phyloP scores from a whole-genome alignment of 2,888 invertebrate genomes.

The Scrobipalpa atriplicella region DNA sequence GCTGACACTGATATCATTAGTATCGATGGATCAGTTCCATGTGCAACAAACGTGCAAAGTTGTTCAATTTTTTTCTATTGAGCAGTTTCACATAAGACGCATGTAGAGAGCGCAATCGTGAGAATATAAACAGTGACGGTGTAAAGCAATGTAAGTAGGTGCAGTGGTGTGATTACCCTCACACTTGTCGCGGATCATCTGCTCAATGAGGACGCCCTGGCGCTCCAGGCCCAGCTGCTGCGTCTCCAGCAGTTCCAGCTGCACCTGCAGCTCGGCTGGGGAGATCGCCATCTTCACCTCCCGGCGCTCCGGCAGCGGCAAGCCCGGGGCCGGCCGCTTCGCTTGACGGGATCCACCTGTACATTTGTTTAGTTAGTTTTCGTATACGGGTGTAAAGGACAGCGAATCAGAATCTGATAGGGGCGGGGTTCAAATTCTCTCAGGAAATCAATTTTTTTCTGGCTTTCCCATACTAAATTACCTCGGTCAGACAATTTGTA shows the following conservation, averaged over 20 bases:
- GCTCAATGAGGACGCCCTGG: constrained; percentile 95
- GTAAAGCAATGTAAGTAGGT: constrained; percentile 42
- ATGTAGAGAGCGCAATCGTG: neutral
- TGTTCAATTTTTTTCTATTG: no score
- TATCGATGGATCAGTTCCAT: no score
- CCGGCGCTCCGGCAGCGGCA: constrained; percentile 87
- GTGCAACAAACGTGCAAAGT: no score
- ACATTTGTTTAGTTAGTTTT: neutral
- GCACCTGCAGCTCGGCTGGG: constrained; percentile 84
- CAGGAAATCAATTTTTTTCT: no score
- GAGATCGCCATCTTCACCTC: constrained; percentile 82
- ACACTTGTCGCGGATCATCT: constrained; percentile 93
- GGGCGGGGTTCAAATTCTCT: no score
- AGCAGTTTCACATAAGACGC: no score
- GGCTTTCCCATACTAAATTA: no score
- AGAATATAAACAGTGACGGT: constrained; percentile 8
- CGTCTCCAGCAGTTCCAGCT: constrained; percentile 91
- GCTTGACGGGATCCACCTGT: constrained; percentile 84
- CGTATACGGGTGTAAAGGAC: no score
- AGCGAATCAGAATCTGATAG: no score
- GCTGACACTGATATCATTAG: no score
- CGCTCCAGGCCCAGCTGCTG: constrained; percentile 94
- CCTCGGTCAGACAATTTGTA: no score
- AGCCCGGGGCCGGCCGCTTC: constrained; percentile 92
- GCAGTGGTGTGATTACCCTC: constrained; percentile 79